Evolutionary conservation across 2,113 vertebrate genomes (phyloP).

Genomic region (Pomatorhinus ruficollis): DNA sequence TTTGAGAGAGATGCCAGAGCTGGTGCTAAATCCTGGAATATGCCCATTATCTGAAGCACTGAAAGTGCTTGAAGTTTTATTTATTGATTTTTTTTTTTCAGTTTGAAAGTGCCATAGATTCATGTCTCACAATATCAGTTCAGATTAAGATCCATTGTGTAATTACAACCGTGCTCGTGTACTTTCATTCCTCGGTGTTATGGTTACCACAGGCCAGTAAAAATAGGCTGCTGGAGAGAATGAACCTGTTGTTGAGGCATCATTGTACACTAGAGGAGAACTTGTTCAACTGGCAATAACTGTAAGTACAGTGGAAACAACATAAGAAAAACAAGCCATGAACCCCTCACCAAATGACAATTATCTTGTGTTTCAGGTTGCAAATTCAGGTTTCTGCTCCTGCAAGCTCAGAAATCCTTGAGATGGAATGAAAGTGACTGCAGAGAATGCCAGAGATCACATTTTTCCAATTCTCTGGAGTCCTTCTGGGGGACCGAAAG

Average conservation of each 20-base stretch:
- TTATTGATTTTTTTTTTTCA: constrained; percentile 47
- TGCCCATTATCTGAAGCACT: background rate
- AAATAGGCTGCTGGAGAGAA: background rate
- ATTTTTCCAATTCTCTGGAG: background rate
- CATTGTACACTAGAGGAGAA: background rate
- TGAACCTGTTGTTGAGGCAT: background rate
- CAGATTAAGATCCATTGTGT: constrained; percentile 18
- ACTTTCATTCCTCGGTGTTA: background rate
- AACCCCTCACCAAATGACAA: background rate
- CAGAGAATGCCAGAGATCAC: background rate
- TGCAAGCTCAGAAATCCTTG: background rate
- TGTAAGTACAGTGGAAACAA: background rate
- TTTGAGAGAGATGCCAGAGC: background rate
- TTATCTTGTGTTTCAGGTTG: background rate
- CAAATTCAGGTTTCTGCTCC: background rate
- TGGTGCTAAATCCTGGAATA: constrained; percentile 19
- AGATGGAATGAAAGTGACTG: background rate
- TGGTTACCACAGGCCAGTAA: background rate
- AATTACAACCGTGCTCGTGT: background rate
- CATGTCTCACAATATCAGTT: background rate
- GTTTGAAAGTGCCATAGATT: constrained; percentile 51
- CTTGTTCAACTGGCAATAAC: background rate
- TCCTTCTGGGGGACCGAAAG: background rate
- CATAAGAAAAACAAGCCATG: background rate
- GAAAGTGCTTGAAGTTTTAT: constrained; percentile 4